phyloP scores from a whole-genome alignment of 1,140 invertebrate species.

The Cherax quadricarinatus region DNA sequence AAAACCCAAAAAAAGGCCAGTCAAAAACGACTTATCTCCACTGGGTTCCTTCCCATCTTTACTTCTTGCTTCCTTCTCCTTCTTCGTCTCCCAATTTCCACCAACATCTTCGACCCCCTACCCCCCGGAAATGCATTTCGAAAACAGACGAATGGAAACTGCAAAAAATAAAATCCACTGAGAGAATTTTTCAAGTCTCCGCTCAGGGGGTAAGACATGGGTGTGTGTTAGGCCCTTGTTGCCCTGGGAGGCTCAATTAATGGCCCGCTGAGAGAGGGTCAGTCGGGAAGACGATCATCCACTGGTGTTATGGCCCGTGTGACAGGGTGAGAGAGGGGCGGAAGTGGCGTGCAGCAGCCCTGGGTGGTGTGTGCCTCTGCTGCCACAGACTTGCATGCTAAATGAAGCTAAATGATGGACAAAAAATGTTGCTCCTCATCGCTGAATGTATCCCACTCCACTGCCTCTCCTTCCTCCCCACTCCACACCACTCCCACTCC shows the following conservation, averaged over 20 bases:
- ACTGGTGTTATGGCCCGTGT: background rate
- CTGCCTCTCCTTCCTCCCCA: background rate
- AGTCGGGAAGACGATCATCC: background rate
- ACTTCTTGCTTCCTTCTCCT: too few species aligned
- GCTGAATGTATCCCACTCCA: constrained; percentile 1
- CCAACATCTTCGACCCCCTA: background rate
- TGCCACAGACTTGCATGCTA: constrained; percentile 46
- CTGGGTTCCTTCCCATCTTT: too few species aligned
- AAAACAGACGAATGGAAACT: too few species aligned
- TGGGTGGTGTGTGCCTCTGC: background rate
- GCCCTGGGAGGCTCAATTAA: constrained; percentile 43
- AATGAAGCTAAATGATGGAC: constrained; percentile 66
- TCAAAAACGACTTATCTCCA: too few species aligned
- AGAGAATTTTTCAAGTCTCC: too few species aligned
- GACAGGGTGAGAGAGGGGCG: background rate
- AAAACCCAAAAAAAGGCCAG: too few species aligned
- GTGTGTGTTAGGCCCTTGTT: constrained; percentile 20
- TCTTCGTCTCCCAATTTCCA: too few species aligned
- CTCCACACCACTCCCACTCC: background rate
- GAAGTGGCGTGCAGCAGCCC: background rate
- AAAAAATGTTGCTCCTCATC: constrained; percentile 52
- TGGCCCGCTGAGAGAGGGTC: constrained; percentile 51
- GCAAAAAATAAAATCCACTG: too few species aligned
- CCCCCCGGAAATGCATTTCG: background rate
- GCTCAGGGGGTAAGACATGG: too few species aligned